These are phyloP conservation scores for Andricus quercusramuli DNA, from an alignment of 2,888 invertebrate species.

Conservation along the genomic window DNA sequence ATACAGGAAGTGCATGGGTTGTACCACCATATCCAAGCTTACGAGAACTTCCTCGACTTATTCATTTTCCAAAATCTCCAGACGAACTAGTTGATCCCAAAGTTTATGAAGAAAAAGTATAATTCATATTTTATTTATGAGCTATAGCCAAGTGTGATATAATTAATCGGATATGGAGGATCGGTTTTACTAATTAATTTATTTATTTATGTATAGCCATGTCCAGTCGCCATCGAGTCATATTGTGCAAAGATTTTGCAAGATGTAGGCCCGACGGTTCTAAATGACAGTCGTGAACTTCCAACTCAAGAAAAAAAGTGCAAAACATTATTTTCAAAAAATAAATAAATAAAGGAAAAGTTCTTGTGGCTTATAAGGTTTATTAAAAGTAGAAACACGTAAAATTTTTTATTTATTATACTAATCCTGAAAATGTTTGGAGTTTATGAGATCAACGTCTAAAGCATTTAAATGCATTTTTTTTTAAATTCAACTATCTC, in stretches of 20 bases:
- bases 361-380: neutral
- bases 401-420: no score
- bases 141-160: neutral
- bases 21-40: constrained; percentile 65
- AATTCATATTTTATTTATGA: neutral
- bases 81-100: constrained; percentile 46
- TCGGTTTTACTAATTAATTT: neutral
- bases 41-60: constrained; percentile 61
- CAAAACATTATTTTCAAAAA: constrained; percentile 4
- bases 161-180: neutral
- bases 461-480: no score
- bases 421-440: no score
- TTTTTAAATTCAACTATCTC: no score
- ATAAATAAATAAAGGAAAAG: neutral
- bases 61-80: constrained; percentile 55
- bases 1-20: constrained; percentile 68
- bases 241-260: constrained; percentile 16
- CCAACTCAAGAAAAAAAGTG: neutral
- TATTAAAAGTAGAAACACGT: neutral
- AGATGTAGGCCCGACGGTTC: neutral
- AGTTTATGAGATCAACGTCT: no score
- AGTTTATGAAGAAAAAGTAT: constrained; percentile 45
- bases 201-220: neutral
- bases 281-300: neutral
- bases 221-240: constrained; percentile 8